Evolutionary conservation across 1,140 invertebrate genomes (phyloP), one percentile per base, ranked within the genome.

Genomic region (Eumaeus atala): DNA sequence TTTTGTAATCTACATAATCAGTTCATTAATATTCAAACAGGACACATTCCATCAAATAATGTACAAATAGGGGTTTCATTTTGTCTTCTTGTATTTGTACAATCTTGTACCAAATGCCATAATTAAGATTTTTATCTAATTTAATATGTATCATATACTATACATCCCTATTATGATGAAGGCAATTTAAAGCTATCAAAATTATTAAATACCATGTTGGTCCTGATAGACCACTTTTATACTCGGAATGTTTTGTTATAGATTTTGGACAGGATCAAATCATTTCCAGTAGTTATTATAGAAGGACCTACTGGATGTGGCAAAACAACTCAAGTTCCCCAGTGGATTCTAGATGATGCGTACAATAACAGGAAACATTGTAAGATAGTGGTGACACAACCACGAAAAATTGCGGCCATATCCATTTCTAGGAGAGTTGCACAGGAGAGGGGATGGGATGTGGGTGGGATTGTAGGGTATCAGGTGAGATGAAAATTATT

Each of bases 371-470:
- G 88, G 14, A 78, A 82, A 49, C 86, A 90, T 17, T 96, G 95
- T 72, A 94, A 95, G 67, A 96, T 97, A 57, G 87, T 96, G 60
- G 95, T 96, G 1, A 97, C 95, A 0, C 95, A 97, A 70, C 96
- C 96, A 3, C 88, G 96, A 54, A 89, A 94, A 66, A 93, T 98
- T 66, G 95, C 96, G 7, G 95, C 96, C 17, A 91, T 95, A 44
- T 94, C 92, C 61, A 91, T 97, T 51, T 92, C 95, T 5, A 91
- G 92, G 63, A 82, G 95, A 62, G 94, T 97, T 1, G 90, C 92
- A 52, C 74, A 89, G n/a, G 95, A 97, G 84, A 87, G 95, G 72
- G 88, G 90, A 0, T 95, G 95, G 90, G 82, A 89, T 56, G 63
- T 96, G 33, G 95, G 95, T 12, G 89, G 90, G 0, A 79, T 96